Evolutionary conservation across 1,140 invertebrate species (phyloP), one percentile per base, ranked within the genome.

Genomic region (Macrostomum lignano): DNA sequence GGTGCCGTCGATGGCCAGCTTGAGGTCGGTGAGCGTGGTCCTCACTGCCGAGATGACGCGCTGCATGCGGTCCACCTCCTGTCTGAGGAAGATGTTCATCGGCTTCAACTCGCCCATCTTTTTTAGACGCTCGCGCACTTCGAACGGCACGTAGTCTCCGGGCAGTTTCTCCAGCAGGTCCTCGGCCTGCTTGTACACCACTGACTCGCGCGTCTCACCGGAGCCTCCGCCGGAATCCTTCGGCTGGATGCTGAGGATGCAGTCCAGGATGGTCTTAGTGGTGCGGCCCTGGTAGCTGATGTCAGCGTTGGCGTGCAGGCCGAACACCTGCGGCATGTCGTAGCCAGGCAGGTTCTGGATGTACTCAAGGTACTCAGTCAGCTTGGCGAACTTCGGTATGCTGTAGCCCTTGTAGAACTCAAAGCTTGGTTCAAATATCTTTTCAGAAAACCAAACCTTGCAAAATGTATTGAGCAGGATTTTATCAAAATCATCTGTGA

Each of bases 401-500:
- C 32, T 35, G 25, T 32, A 9, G 34, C 33, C 30, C 25, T 39
- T 45, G 37, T 54, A 52, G 36, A 54, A 51, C 35, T 47, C 42
- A 41, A 52, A 54, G 10, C 30, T 38, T n/a, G 46, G 45, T 3
- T 25, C 15, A 41, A 56, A 55, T 50, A 56, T 56, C 33, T 45
- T 43, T 20, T 56, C 53, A 17, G 48, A 44, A 44, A 54, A 54
- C 49, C 49, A 54, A 6, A 51, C 46, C 29, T 45, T 45, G 14
- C 45, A 43, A 38, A 81, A 84, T 1, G 78, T 82, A 7, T 72
- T 77, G 2, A 86, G 52, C 4, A 86, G 58, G 35, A 77, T 63
- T 55, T 84, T 84, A 50, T 86, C 79, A 56, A 78, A 86, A 47
- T 91, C 81, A 51, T 88, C 82, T 0, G 81, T 91, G 0, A 88